Conservation (phyloP, 2,113 vertebrate genomes). For the Mus pahari region DNA sequence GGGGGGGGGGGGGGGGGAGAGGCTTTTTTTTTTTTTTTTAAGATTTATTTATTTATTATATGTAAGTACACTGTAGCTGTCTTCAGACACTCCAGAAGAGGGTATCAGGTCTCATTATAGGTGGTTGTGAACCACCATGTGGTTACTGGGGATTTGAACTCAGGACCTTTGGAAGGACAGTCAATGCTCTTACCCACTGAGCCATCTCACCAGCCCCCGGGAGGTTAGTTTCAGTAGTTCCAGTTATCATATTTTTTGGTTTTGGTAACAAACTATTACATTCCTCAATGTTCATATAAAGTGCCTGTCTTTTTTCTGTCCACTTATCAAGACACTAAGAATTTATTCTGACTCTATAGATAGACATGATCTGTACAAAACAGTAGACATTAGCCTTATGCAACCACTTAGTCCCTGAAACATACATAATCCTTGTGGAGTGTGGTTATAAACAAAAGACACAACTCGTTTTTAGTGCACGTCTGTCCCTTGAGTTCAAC, state of each 20-base stretch:
- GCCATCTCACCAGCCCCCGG: no score
- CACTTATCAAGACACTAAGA: conserved; percentile 29
- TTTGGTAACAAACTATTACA: background rate
- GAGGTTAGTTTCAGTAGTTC: no score
- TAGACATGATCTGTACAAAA: background rate
- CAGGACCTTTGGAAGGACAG: no score
- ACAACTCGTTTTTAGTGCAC: conserved; percentile 14
- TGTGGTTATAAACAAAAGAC: conserved; percentile 3
- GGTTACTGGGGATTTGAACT: no score
- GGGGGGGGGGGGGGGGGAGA: no score
- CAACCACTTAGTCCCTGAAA: background rate
- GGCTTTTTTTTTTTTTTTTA: no score
- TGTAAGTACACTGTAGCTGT: no score
- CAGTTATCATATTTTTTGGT: background rate
- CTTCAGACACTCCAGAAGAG: no score
- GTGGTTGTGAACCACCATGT: no score
- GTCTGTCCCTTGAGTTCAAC: background rate
- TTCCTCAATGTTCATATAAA: background rate
- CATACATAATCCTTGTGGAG: background rate
- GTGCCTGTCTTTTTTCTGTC: background rate
- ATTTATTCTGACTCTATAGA: background rate
- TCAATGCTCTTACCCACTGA: no score
- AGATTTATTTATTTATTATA: no score
- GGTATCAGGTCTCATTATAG: no score
- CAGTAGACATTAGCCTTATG: background rate